Percentiles rank a stretch among this genome's conserved stretches.
These are phyloP conservation scores for Cirrhinus molitorella DNA, from an alignment of 2,797 vertebrate genomes.

Conservation along the genomic window DNA sequence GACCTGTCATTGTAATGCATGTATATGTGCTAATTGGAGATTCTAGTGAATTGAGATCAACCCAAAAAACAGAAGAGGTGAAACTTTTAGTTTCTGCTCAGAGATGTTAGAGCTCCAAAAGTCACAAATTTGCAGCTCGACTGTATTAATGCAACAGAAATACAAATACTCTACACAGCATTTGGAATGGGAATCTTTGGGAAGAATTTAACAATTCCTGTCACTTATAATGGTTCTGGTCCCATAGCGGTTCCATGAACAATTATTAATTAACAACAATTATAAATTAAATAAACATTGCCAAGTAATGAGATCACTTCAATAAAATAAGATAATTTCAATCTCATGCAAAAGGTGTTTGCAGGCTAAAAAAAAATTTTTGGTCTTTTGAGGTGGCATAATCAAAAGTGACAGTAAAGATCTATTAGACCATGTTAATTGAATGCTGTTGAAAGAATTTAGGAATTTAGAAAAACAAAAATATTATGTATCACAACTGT, in stretches of 20 bases:
- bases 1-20: slow-evolving; percentile 17
- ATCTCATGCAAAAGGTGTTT: neutral
- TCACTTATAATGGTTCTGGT: neutral
- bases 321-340: no score
- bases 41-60: neutral
- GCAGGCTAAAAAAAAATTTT: neutral
- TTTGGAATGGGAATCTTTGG: neutral
- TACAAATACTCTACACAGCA: neutral
- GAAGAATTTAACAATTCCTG: neutral
- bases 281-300: neutral
- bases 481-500: neutral
- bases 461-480: neutral
- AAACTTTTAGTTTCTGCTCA: slow-evolving; percentile 11
- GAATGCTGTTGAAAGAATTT: neutral
- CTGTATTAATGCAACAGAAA: neutral
- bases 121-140: neutral
- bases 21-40: slow-evolving; percentile 31
- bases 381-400: neutral
- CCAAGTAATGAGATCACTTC: neutral
- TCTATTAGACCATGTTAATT: neutral
- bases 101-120: neutral
- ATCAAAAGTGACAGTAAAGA: no score
- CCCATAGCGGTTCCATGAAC: neutral
- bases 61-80: neutral
- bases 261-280: no score